Base-by-base conservation (phyloP, 2,113 vertebrate species). In the Telmatochromis sp. region DNA sequence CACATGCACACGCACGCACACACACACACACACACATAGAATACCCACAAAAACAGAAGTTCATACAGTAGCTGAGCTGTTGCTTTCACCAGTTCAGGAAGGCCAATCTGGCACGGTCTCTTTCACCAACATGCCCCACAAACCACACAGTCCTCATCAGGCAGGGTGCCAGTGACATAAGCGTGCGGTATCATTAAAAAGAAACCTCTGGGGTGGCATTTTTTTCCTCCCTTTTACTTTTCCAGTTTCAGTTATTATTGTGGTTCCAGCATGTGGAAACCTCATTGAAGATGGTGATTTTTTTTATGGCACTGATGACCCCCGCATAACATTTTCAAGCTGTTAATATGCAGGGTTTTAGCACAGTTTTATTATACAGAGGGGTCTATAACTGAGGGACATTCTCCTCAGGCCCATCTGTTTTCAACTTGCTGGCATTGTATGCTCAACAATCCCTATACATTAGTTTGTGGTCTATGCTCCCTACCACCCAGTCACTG, bases 81-180 rank as follows among this genome's bases (percentile, higher is more conserved):
- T 88, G 86, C 94, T 92, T 91, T 91, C 84, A 81, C 86, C 88
- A 88, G 92, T 70, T 23, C 83, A 90, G 89, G 82, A 92, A 87
- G 87, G 86, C 85, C 92, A 86, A 85, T 89, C 86, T 90, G 84
- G 86, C 90, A 51, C 54, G 10, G 80, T 80, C 81, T 86, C 83
- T 47, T 68, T 86, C 86, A 89, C 89, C 89, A 87, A 68, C 93
- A 84, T 93, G 90, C 92, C 91, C 87, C 80, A 23, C 55, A 89
- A 94, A 96, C 94, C 94, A 42, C 94, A 93, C 75, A 51, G 90
- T 87, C 87, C 86, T 94, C 88, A 79, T 93, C 93, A 94, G 93
- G 93, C 92, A 79, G 80, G 0, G 63, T 84, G 92, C 90, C 94
- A 95, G 91, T 94, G 94, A 94, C 94, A 95, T 95, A 94, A 95